Base-by-base conservation (phyloP, 2,888 invertebrate genomes). In the Candidula unifasciata region DNA sequence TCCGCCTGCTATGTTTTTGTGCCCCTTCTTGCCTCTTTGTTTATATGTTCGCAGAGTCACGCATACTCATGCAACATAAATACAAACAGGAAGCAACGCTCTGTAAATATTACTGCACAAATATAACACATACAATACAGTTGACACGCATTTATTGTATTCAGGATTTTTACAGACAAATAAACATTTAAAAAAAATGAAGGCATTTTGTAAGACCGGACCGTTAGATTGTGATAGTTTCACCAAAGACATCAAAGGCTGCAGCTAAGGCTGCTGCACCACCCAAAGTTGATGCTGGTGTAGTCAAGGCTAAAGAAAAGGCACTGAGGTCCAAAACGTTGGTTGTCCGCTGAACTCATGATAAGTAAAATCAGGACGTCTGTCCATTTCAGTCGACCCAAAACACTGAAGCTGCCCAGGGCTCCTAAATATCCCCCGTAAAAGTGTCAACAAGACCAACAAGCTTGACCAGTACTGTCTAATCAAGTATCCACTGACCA, bases 401-500 rank as follows among this genome's bases (percentile, higher is more conserved):
- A 96, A 92, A 99, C 99, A 71, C 96, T 98, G 94, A 96, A 96
- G 92, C 96, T 98, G 86, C 96, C 97, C 21, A 96, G 99, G 91
- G 96, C 96, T 87, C 44, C 99, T 99, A 0, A 98, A 97, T 94
- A 99, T 98, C 94, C 97, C 98, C 5, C 96, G 98, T 94, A 98
- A 97, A 94, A 97, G 98, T 85, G 97, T 98, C 82, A 98, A 99
- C 16, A 96, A 96, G 57, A 88, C 87, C 18, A 88, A 89, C 77
- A 89, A 87, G 89, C 97, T 99, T 97, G 99, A 99, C 95, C 97
- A 98, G 82, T 99, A 96, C 95, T 97, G 98, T 93, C 98, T 99
- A 94, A 97, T 99, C 92, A 99, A 99, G 94, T 98, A 96, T 94
- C 99, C 99, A 52, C 95, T 99, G 94, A 99, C 99, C 82, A 99